phyloP scores from a whole-genome alignment of 2,797 vertebrate species.

The Vireo griseus region DNA sequence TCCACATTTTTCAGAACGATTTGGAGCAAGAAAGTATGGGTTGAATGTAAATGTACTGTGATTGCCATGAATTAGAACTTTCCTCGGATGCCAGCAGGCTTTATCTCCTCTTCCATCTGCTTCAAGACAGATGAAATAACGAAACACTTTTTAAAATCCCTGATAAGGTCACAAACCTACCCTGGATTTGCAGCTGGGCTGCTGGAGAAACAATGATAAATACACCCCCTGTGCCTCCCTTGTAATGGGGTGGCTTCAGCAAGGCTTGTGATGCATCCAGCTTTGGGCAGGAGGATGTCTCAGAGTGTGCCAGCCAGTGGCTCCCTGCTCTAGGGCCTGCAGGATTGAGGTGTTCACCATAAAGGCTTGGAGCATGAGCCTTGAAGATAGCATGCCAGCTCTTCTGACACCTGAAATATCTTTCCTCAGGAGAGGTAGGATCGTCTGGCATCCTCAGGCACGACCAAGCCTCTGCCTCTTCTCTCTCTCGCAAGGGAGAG shows the following conservation, averaged over 20 bases:
- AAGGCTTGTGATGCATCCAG: not conserved
- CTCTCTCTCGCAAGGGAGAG: not conserved
- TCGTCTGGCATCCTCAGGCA: not conserved
- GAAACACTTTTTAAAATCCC: not conserved
- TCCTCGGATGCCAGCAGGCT: not conserved
- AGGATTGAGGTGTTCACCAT: not conserved
- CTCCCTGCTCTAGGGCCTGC: not conserved
- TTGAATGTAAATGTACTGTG: not conserved
- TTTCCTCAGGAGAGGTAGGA: not conserved
- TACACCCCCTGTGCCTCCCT: fast-evolving
- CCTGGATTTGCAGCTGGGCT: not conserved
- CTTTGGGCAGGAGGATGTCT: not conserved
- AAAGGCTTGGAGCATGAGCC: not conserved
- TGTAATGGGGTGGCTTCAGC: not conserved
- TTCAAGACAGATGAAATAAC: not conserved
- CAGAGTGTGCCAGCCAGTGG: not conserved
- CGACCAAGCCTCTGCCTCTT: not conserved
- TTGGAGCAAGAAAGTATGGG: not conserved
- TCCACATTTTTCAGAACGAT: not conserved
- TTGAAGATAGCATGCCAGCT: fast-evolving
- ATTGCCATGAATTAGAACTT: not conserved
- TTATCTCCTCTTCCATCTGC: not conserved
- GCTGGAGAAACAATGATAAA: not conserved
- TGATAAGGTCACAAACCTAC: not conserved
- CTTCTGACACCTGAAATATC: not conserved